Conservation (phyloP, 2,797 vertebrate species). For the Astyanax mexicanus region DNA sequence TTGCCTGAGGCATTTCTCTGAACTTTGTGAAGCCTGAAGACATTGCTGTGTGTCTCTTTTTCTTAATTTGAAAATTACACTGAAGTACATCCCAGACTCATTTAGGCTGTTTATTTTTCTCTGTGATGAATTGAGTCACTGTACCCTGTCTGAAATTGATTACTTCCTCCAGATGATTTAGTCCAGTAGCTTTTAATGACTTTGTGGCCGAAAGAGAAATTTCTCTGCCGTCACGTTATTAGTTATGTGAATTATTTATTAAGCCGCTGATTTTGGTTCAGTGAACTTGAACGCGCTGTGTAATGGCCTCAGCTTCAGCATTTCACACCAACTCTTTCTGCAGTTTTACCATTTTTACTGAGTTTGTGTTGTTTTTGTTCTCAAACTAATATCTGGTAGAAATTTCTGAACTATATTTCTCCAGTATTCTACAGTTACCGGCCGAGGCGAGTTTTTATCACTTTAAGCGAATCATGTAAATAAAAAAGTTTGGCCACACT, state of each 20-base stretch:
- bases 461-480: no score
- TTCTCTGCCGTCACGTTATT: constrained; percentile 47
- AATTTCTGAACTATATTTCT: no score
- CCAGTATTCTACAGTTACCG: no score
- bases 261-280: constrained; percentile 35
- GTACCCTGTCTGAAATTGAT: constrained; percentile 50
- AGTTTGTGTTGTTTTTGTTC: no score
- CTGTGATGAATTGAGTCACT: constrained; percentile 46
- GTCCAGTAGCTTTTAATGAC: constrained; percentile 55
- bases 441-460: no score
- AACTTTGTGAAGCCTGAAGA: constrained; percentile 9
- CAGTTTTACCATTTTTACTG: not conserved
- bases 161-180: constrained; percentile 48
- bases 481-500: no score
- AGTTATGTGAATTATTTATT: constrained; percentile 52
- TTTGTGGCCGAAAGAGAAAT: constrained; percentile 44
- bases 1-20: not conserved
- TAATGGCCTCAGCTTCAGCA: constrained; percentile 12
- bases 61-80: constrained; percentile 28
- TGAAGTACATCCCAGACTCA: constrained; percentile 30
- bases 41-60: constrained; percentile 1
- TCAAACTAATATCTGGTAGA: no score
- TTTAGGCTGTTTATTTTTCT: constrained; percentile 37
- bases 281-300: constrained; percentile 34
- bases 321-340: constrained; percentile 11